Percentiles rank a stretch among this genome's conserved stretches.
These are phyloP conservation scores for Habroteleia sp. DNA, from an alignment of 2,888 invertebrate genomes.

Conservation along the genomic window DNA sequence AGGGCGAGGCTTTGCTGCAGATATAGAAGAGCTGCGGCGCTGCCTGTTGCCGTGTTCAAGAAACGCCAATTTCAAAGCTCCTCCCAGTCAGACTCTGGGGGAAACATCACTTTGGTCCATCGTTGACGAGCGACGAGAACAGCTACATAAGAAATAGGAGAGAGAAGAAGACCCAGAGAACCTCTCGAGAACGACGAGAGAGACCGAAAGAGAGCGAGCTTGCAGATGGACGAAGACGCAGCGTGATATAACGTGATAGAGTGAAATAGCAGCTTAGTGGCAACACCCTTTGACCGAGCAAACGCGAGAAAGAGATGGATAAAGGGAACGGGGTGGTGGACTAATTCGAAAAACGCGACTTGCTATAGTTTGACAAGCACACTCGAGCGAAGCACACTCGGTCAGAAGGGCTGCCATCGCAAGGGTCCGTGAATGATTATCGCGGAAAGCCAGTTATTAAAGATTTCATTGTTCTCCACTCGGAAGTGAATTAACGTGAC, in stretches of 20 bases:
- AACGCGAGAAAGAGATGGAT: neutral
- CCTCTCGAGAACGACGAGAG: neutral
- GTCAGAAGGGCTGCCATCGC: constrained; percentile 71
- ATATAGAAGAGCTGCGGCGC: constrained; percentile 54
- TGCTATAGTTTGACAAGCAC: constrained; percentile 74
- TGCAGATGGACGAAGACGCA: constrained; percentile 8
- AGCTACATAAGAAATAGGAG: constrained; percentile 41
- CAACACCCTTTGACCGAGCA: constrained; percentile 42
- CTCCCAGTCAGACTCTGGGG: constrained; percentile 67
- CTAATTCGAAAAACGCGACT: constrained; percentile 78
- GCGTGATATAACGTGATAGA: too few relatives aligned
- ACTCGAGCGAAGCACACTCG: constrained; percentile 80
- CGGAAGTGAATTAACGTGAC: constrained; percentile 7
- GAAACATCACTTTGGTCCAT: constrained; percentile 52
- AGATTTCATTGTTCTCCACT: neutral
- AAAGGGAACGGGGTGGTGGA: constrained; percentile 69
- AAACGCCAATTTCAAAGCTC: constrained; percentile 69
- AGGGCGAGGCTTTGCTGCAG: constrained; percentile 75
- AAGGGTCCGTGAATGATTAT: constrained; percentile 21
- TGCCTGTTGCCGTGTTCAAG: constrained; percentile 62
- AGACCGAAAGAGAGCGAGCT: constrained; percentile 1
- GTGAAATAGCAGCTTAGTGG: constrained; percentile 23
- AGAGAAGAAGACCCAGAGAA: neutral
- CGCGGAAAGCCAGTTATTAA: neutral
- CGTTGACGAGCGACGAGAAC: constrained; percentile 40